Evolutionary conservation across 92 coral and sea anemone species (phyloP), one percentile per base, ranked within the genome.

Genomic region (Umimayanthus kanabou): DNA sequence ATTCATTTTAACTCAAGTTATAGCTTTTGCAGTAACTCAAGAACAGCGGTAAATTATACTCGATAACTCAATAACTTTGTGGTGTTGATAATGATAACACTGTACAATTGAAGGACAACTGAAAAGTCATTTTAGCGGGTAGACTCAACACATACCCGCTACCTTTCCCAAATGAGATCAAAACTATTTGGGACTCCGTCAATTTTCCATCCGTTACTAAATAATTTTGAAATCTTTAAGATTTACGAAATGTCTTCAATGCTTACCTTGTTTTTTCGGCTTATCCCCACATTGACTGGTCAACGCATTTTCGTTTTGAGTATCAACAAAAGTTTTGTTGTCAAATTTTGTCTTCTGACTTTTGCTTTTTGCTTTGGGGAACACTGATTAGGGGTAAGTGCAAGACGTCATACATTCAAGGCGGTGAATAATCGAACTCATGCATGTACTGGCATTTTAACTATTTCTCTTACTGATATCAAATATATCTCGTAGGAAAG

Each of bases 401-500:
- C 76, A 72, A 72, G 76, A 30, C 16, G 22, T 29, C 76, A 33
- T 28, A 28, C 76, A 72, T 28, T 2, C 16, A 75, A 40, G 42
- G 23, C 79, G 15, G 79, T 18, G 79, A 9, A 39, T 11, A 53
- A 49, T 55, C 11, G 37, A 14, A 57, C 11, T 11, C 15, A 53
- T 58, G 25, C 39, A 11, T 28, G 58, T 53, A 55, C 33, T 26
- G 84, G 84, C 67, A 80, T 80, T 57, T 80, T 80, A 80, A 80
- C 72, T 80, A 80, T 80, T 43, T 40, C 61, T 57, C 61, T 57
- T 80, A 47, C 15, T 80, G 84, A 57, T 80, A 80, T 55, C 71
- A 80, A 80, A 33, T 47, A 28, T 79, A 79, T 79, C 55, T 49
- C 11, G 83, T 49, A 80, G 84, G 84, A 77, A 77, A 25, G 81